A percentile compares a stretch with the other conserved stretches of the same genome.
Evolutionary conservation across 2,888 invertebrate genomes (phyloP).

Genomic region (Lypha dubia): DNA sequence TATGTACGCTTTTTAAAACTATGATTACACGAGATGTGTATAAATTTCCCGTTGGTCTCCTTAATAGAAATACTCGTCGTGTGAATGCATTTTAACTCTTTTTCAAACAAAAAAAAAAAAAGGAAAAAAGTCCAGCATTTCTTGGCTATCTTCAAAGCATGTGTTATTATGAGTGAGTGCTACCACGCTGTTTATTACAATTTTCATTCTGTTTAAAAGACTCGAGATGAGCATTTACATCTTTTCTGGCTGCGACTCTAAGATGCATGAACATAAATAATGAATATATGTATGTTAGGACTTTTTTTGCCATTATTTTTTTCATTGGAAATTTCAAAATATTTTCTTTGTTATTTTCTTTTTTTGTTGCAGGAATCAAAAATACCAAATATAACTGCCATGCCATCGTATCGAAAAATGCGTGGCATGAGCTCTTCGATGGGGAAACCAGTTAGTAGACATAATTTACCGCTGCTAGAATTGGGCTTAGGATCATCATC

Average conservation of each 20-base stretch:
- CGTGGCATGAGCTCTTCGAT: slow-evolving; percentile 83
- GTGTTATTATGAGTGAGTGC: slow-evolving; percentile 64
- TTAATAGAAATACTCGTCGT: background rate
- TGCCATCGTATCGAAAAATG: slow-evolving; percentile 87
- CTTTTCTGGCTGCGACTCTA: slow-evolving; percentile 39
- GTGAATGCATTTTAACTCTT: background rate
- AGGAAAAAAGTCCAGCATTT: background rate
- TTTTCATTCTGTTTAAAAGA: slow-evolving; percentile 58
- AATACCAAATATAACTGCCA: slow-evolving; percentile 77
- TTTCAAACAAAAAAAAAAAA: too few species aligned
- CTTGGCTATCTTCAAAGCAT: slow-evolving; percentile 8
- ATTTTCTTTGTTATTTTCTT: slow-evolving; percentile 44
- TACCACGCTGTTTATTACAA: slow-evolving; percentile 71
- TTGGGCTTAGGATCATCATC: slow-evolving; percentile 75
- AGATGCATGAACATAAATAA: slow-evolving; percentile 46
- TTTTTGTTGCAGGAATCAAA: slow-evolving; percentile 73
- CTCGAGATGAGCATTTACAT: slow-evolving; percentile 51
- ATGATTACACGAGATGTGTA: background rate
- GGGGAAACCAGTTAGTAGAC: slow-evolving; percentile 83
- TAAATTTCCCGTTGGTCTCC: background rate
- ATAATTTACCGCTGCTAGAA: slow-evolving; percentile 78
- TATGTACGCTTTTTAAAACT: too few species aligned
- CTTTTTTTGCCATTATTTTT: slow-evolving; percentile 32
- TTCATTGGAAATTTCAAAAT: slow-evolving; percentile 31
- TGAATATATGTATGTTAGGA: slow-evolving; percentile 49